These are phyloP conservation scores for Eupithecia tripunctaria DNA, from an alignment of 2,888 invertebrate genomes.

Conservation along the genomic window DNA sequence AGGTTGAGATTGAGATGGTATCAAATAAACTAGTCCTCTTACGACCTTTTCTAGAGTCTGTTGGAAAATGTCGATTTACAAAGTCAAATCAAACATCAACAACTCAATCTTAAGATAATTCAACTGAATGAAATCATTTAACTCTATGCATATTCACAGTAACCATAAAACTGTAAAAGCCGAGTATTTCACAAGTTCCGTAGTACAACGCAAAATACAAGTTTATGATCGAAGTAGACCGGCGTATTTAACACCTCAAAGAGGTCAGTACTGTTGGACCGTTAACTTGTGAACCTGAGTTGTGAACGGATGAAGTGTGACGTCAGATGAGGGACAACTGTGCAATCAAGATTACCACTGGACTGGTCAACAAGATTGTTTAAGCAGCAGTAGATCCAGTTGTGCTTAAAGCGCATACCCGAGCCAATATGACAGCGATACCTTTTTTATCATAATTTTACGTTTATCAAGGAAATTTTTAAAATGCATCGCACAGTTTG, in stretches of 20 bases:
- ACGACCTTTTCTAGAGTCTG: not conserved
- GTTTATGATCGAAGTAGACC: conserved; percentile 10
- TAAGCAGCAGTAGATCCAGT: not conserved
- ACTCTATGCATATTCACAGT: not conserved
- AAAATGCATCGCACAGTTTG: too few relatives aligned
- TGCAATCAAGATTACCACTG: not conserved
- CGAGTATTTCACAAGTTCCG: conserved; percentile 3
- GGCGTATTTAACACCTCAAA: conserved; percentile 10
- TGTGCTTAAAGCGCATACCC: too few relatives aligned
- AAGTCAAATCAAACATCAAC: not conserved
- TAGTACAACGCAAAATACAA: conserved; percentile 11
- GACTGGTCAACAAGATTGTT: not conserved
- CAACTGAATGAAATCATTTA: not conserved
- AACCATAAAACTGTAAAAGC: not conserved
- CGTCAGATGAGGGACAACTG: conserved; percentile 7
- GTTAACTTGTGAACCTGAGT: conserved; percentile 11
- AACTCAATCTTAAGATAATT: not conserved
- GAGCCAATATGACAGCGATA: too few relatives aligned
- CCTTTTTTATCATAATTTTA: too few relatives aligned
- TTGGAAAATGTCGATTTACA: not conserved
- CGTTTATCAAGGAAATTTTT: too few relatives aligned
- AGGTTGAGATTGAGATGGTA: too few relatives aligned
- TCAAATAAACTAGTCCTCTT: not conserved
- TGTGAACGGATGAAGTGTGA: conserved; percentile 4
- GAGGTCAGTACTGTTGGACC: conserved; percentile 12